Conservation (phyloP, 2,113 vertebrate species). For the Catharus minimus region DNA sequence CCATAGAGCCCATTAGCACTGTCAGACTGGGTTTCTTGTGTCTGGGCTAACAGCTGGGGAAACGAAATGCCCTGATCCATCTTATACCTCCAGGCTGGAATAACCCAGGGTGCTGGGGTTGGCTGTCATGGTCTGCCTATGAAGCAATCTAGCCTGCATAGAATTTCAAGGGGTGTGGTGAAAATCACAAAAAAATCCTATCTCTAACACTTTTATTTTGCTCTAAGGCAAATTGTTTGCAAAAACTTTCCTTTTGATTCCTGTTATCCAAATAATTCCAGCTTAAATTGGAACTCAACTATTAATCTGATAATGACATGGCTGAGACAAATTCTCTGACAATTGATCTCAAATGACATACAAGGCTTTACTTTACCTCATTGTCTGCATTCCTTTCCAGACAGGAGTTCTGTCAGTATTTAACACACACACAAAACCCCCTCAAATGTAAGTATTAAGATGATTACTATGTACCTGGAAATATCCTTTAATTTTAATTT, state of each 20-base stretch:
- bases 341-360: constrained; percentile 77
- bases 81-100: constrained; percentile 6
- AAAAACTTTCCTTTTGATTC: constrained; percentile 81
- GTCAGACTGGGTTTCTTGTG: background rate
- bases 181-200: constrained; percentile 52
- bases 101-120: background rate
- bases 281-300: constrained; percentile 77
- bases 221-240: constrained; percentile 76
- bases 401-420: constrained; percentile 61
- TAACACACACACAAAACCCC: constrained; percentile 39
- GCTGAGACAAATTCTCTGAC: constrained; percentile 75
- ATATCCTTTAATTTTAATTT: constrained; percentile 84
- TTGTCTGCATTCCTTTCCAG: constrained; percentile 79
- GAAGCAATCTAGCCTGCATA: background rate
- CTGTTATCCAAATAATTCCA: constrained; percentile 81
- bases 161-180: constrained; percentile 67
- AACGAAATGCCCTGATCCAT: background rate
- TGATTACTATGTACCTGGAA: constrained; percentile 79
- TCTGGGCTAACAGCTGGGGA: background rate
- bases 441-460: constrained; percentile 74
- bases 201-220: constrained; percentile 60
- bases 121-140: background rate
- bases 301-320: constrained; percentile 85
- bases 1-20: background rate
- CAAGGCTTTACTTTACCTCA: constrained; percentile 72